Base-by-base conservation (phyloP, 2,888 invertebrate genomes). In the Psylliodes chrysocephalus region DNA sequence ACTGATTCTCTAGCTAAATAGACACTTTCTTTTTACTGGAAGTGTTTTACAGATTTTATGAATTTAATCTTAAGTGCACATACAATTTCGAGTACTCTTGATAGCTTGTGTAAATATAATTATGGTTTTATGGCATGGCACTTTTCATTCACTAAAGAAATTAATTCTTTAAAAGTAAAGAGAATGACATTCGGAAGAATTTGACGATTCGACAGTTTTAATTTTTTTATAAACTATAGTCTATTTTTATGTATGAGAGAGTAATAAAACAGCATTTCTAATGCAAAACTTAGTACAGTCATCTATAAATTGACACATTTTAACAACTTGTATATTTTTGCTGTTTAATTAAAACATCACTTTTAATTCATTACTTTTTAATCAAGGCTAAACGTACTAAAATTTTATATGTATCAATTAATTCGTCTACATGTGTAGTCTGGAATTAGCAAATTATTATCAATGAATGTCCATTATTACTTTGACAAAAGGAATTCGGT, bases 401-500 rank as follows among this genome's bases (percentile, higher is more conserved):
- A 49, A 40, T 59, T n/a, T 59, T 25, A 59, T 59, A 40, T 61
- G 30, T 54, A 38, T 46, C 35, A 53, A 61, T 53, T 51, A 60
- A 51, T 42, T 19, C 33, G 17, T 46, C 35, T 18, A 19, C 18
- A 12, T 17, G n/a, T 38, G 28, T 46, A 28, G 44, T 30, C 35
- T 59, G 18, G 10, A 51, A 12, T 40, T 25, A 14, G 30, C 49
- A 40, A 59, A 59, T 59, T 59, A 59, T 47, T 40, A 59, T 49
- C 49, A 59, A 59, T 49, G 49, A 57, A 15, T 49, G 33, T 60
- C 59, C 54, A 60, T 59, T 49, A 59, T 60, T 12, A 6, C 15
- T 19, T 47, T 55, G 18, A 55, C 30, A 40, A 63, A 63, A 63
- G 52, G 64, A 65, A 65, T 60, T 51, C 54, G 66, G 64, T 68